These are phyloP conservation scores for Parnassius smintheus DNA, from an alignment of 2,888 invertebrate species.

Conservation along the genomic window DNA sequence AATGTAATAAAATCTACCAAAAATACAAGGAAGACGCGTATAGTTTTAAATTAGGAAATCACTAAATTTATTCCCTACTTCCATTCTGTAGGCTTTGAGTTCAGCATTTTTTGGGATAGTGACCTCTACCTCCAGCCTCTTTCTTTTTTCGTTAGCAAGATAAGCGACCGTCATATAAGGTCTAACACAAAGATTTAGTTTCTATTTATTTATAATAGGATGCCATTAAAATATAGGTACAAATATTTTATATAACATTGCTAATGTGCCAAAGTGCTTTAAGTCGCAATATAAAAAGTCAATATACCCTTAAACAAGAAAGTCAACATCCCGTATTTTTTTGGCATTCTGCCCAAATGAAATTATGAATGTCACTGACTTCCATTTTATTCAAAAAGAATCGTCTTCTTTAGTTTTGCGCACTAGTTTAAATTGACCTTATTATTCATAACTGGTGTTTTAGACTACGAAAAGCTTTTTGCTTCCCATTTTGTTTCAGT, in stretches of 20 bases:
- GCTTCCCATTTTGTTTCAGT: neutral
- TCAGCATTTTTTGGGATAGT: too few species aligned
- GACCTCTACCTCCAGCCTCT: too few species aligned
- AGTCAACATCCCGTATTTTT: slow-evolving; percentile 6
- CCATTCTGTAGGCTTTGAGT: too few species aligned
- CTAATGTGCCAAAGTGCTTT: slow-evolving; percentile 2
- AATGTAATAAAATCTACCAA: too few species aligned
- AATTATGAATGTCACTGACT: slow-evolving; percentile 11
- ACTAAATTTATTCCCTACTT: too few species aligned
- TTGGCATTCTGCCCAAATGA: slow-evolving; percentile 17
- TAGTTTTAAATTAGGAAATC: too few species aligned
- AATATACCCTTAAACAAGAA: slow-evolving; percentile 16
- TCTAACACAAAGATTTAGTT: too few species aligned
- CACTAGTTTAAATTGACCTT: slow-evolving; percentile 9
- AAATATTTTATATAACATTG: neutral
- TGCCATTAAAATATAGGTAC: too few species aligned
- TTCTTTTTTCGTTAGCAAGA: too few species aligned
- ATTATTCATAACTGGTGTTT: slow-evolving; percentile 21
- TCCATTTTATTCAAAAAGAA: slow-evolving; percentile 10
- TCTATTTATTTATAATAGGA: too few species aligned
- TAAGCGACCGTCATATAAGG: too few species aligned
- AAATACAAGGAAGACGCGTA: too few species aligned
- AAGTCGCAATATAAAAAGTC: slow-evolving; percentile 15
- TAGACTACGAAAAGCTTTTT: slow-evolving; percentile 6
- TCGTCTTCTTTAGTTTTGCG: neutral